A percentile compares a stretch with the other conserved stretches of the same genome.
These are phyloP conservation scores for Ceratina australensis DNA, from an alignment of 1,140 invertebrate species.

Conservation along the genomic window DNA sequence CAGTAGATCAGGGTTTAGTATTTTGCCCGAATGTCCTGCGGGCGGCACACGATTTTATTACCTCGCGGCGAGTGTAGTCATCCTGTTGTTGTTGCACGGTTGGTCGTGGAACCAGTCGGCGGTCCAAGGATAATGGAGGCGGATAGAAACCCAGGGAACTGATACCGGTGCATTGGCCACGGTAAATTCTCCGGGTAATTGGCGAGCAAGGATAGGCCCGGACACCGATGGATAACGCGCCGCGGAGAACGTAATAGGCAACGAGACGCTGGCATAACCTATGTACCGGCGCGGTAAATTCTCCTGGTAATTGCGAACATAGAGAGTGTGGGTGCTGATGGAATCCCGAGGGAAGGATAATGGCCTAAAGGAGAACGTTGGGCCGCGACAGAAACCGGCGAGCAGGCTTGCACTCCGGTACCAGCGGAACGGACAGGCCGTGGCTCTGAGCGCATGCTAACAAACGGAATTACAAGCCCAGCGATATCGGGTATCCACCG, in stretches of 20 bases:
- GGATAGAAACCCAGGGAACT: constrained; percentile 33
- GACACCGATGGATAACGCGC: constrained; percentile 50
- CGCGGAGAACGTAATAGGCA: constrained; percentile 46
- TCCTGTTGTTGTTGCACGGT: constrained; percentile 21
- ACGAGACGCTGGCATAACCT: constrained; percentile 31
- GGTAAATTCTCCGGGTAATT: constrained; percentile 62
- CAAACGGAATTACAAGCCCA: constrained; percentile 32
- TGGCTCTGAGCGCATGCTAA: constrained; percentile 12
- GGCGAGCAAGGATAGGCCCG: constrained; percentile 29
- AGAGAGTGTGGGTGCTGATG: constrained; percentile 53
- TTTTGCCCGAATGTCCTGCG: too few species aligned
- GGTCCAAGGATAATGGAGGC: constrained; percentile 58
- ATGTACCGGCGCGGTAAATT: constrained; percentile 50
- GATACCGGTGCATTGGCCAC: constrained; percentile 62
- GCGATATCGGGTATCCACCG: constrained; percentile 4
- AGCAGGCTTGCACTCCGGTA: background rate
- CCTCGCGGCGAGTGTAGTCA: constrained; percentile 19
- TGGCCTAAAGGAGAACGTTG: constrained; percentile 16
- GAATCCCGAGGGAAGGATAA: constrained; percentile 49
- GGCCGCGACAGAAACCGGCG: constrained; percentile 15
- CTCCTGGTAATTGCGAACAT: constrained; percentile 51
- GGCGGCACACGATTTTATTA: constrained; percentile 34
- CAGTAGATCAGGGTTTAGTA: too few species aligned
- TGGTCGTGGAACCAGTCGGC: constrained; percentile 37
- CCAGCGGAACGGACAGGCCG: background rate